Percentiles rank a stretch among this genome's conserved stretches.
Conservation (phyloP, 2,113 vertebrate genomes). For the Microcebus jonahi region DNA sequence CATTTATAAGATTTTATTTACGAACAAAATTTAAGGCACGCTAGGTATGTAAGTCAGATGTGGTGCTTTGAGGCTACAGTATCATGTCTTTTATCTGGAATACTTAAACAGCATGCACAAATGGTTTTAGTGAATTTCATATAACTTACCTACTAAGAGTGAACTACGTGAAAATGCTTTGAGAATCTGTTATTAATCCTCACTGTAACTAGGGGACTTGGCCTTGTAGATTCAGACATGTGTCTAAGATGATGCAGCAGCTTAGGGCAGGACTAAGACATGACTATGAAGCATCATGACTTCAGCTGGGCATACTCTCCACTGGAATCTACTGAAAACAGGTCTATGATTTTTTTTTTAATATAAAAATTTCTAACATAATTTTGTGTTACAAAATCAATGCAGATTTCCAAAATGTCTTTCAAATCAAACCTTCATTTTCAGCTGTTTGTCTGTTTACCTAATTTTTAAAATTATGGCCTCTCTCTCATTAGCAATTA, state of each 20-base stretch:
- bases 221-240: background rate
- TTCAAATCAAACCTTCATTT: slow-evolving; percentile 6
- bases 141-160: background rate
- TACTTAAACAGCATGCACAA: background rate
- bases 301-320: background rate
- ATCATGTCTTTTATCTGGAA: background rate
- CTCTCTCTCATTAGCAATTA: background rate
- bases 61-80: background rate
- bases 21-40: background rate
- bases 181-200: background rate
- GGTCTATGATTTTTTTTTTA: background rate
- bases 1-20: background rate
- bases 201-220: background rate
- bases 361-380: background rate
- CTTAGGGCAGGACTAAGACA: background rate
- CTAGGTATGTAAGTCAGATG: background rate
- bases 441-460: background rate
- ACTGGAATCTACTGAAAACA: background rate
- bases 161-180: background rate
- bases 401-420: slow-evolving; percentile 21
- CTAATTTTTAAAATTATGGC: background rate
- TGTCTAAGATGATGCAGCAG: background rate
- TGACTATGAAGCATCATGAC: background rate
- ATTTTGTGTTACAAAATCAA: background rate
- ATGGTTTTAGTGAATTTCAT: background rate